These are phyloP conservation scores for Perodicticus potto DNA, from an alignment of 2,797 vertebrate species.

Conservation along the genomic window DNA sequence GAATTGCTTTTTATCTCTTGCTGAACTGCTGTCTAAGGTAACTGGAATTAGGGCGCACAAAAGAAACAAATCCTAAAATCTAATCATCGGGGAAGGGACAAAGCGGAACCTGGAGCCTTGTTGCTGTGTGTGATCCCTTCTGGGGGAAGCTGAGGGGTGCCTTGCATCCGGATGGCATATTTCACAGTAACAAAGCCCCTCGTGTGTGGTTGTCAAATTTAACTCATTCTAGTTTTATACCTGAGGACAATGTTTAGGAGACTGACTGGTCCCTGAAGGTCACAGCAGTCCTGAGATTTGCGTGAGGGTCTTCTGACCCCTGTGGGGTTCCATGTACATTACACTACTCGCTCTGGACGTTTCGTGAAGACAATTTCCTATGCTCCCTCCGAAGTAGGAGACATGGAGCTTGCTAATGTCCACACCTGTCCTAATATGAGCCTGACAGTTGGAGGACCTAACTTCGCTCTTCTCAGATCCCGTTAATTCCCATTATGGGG, in stretches of 20 bases:
- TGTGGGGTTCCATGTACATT: not conserved
- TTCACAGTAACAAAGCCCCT: not conserved
- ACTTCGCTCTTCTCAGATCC: slow-evolving; percentile 61
- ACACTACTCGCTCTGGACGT: not conserved
- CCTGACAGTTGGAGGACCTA: not conserved
- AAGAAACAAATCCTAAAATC: not conserved
- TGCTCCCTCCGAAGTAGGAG: not conserved
- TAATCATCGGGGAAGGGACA: not conserved
- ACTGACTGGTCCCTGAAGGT: not conserved
- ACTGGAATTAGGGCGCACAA: not conserved
- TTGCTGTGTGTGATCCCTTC: not conserved
- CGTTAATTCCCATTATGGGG: slow-evolving; percentile 64
- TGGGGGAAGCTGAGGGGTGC: not conserved
- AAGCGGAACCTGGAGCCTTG: not conserved
- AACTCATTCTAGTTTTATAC: not conserved
- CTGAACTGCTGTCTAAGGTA: not conserved
- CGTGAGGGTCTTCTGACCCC: not conserved
- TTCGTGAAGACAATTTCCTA: not conserved
- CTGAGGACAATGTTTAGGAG: not conserved
- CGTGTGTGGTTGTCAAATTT: not conserved
- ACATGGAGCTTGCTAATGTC: slow-evolving; percentile 24
- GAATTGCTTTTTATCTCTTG: not conserved
- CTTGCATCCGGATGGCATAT: not conserved
- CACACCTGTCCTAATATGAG: slow-evolving; percentile 16
- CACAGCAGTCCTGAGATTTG: not conserved